These are phyloP conservation scores for Enteromius anoplus DNA, from an alignment of 2,797 vertebrate genomes.

Conservation along the genomic window DNA sequence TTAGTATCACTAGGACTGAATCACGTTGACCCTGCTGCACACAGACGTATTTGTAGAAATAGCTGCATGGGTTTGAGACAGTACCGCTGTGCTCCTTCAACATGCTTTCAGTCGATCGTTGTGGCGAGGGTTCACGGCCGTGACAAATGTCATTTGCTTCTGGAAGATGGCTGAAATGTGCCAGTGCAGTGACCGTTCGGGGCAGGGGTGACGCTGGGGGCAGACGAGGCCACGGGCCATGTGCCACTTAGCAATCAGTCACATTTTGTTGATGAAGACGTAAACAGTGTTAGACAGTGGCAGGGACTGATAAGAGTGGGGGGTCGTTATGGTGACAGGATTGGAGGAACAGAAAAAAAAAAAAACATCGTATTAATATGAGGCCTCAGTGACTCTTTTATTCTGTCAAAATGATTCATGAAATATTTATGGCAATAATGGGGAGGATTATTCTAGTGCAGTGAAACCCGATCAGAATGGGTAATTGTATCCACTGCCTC, in stretches of 20 bases:
- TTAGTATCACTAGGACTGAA: conserved; percentile 2
- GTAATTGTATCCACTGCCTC: conserved; percentile 63
- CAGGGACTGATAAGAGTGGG: background rate
- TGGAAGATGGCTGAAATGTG: conserved; percentile 33
- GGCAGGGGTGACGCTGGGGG: conserved; percentile 19
- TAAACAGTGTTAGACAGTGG: conserved; percentile 35
- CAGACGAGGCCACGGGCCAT: conserved; percentile 22
- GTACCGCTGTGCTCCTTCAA: conserved; percentile 6
- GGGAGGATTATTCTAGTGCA: conserved; percentile 64
- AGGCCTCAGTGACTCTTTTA: conserved; percentile 54
- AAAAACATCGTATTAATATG: conserved; percentile 51
- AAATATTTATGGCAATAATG: conserved; percentile 66
- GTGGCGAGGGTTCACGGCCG: background rate
- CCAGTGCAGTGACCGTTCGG: conserved; percentile 24
- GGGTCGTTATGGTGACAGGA: conserved; percentile 7
- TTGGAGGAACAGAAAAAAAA: background rate
- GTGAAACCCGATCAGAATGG: conserved; percentile 65
- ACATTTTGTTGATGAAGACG: conserved; percentile 45
- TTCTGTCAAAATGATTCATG: conserved; percentile 64
- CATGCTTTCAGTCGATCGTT: conserved; percentile 30
- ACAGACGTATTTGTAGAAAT: conserved; percentile 33
- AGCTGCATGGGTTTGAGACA: conserved; percentile 18
- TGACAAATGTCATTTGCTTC: conserved; percentile 33
- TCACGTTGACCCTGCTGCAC: conserved; percentile 24
- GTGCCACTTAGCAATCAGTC: conserved; percentile 45